Conservation (phyloP, 2,113 vertebrate genomes). For the Sminthopsis crassicaudata region DNA sequence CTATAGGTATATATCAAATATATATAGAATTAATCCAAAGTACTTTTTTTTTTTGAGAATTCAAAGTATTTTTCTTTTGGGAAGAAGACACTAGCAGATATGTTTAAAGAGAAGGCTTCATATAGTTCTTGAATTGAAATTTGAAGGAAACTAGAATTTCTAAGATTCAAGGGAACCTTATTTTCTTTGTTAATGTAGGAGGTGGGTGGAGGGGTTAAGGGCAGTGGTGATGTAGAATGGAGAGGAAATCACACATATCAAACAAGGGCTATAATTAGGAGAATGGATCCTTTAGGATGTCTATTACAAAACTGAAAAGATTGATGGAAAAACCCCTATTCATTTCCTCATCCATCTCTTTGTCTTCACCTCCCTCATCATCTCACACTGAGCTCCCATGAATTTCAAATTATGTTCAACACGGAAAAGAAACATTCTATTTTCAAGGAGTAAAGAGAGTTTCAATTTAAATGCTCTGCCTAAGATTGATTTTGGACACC, state of each 20-base stretch:
- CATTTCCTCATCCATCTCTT: not conserved
- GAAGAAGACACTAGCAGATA: not conserved
- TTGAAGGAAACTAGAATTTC: not conserved
- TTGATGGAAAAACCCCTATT: not conserved
- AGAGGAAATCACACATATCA: not conserved
- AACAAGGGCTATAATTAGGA: not conserved
- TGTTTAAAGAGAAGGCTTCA: not conserved
- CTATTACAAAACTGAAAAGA: conserved; percentile 9
- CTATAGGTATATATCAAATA: not conserved
- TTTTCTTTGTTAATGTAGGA: not conserved
- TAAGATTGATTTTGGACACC: conserved; percentile 19
- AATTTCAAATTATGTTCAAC: conserved; percentile 15
- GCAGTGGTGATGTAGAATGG: not conserved
- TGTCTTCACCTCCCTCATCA: not conserved
- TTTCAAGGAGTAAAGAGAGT: not conserved
- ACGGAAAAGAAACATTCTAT: not conserved
- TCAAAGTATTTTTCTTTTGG: too few relatives aligned
- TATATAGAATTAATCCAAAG: not conserved
- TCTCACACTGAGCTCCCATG: not conserved
- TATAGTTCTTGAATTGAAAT: not conserved
- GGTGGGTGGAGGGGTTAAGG: not conserved
- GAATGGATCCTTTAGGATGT: not conserved
- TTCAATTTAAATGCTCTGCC: conserved; percentile 27
- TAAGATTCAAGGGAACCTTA: not conserved
- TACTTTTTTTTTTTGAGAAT: not conserved